Percentiles rank a stretch among this genome's conserved stretches.
phyloP scores from a whole-genome alignment of 1,140 invertebrate genomes.

The Sitobion miscanthi region DNA sequence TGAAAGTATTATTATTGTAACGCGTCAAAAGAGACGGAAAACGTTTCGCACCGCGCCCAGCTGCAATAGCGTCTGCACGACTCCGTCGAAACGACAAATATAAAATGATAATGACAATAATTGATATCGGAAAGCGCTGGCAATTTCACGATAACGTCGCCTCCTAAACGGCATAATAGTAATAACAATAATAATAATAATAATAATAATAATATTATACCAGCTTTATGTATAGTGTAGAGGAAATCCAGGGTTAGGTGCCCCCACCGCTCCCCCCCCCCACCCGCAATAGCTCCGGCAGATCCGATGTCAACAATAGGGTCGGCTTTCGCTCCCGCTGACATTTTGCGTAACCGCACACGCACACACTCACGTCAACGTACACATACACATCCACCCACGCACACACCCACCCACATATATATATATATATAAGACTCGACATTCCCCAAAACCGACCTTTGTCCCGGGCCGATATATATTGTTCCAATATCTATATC shows the following conservation, averaged over 20 bases:
- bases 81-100: background rate
- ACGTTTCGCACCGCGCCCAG: background rate
- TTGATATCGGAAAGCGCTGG: constrained; percentile 11
- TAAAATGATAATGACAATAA: background rate
- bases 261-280: no score
- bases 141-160: background rate
- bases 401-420: background rate
- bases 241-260: constrained; percentile 2
- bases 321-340: background rate
- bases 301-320: constrained; percentile 19
- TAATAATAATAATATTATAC: background rate
- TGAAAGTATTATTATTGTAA: background rate
- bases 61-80: background rate
- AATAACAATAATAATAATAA: background rate
- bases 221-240: background rate
- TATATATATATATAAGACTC: background rate
- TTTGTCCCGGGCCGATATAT: background rate
- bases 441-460: constrained; percentile 4
- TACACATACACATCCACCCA: background rate
- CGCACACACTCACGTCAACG: background rate
- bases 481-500: constrained; percentile 23
- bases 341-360: constrained; percentile 22
- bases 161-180: background rate
- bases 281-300: background rate
- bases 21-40: background rate